Base-by-base conservation (phyloP, 2,113 vertebrate genomes). In the Macroglossus sobrinus region DNA sequence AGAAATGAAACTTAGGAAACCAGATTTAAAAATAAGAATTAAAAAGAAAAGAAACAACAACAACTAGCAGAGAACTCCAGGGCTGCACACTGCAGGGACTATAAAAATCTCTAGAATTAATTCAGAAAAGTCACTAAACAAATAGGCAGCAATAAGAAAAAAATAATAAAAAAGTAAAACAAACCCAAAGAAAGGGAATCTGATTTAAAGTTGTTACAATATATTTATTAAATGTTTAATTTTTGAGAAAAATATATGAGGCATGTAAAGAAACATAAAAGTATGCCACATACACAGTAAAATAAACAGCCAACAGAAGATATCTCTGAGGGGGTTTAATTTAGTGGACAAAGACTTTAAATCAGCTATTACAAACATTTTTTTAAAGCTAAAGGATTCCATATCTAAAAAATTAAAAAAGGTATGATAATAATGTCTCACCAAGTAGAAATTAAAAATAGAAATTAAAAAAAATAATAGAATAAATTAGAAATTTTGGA, bases 341-440 rank as follows among this genome's bases (percentile, higher is more conserved):
- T 93, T 89, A 85, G n/a, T 69, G 88, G 33, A 30, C 72, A 93
- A 86, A 93, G 30, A 88, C 21, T 79, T 91, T 72, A 93, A 89
- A 79, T 50, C 35, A 81, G 22, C 24, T 43, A 33, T 66, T 80
- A 90, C 47, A 84, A 88, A n/a, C 78, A 66, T 43, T 16, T 78
- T 79, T n/a, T 33, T 30, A 59, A 47, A 93, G 79, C 81, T 78
- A 61, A 69, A 85, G 18, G 47, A 40, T 79, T 55, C 4, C 57
- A 43, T 28, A 13, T n/a, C n/a, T 88, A 84, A 75, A 59, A 38
- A 53, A 28, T 43, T 4, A 87, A 75, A 61, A 15, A 68, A 35
- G 40, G n/a, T 28, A 76, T 68, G 33, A 75, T 28, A 66, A 43
- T 28, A 71, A 21, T 43, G 9, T 45, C 76, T 93, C 40, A 82